These are phyloP conservation scores for Drosophila mulleri DNA, from an alignment of 2,888 invertebrate genomes.

Conservation along the genomic window DNA sequence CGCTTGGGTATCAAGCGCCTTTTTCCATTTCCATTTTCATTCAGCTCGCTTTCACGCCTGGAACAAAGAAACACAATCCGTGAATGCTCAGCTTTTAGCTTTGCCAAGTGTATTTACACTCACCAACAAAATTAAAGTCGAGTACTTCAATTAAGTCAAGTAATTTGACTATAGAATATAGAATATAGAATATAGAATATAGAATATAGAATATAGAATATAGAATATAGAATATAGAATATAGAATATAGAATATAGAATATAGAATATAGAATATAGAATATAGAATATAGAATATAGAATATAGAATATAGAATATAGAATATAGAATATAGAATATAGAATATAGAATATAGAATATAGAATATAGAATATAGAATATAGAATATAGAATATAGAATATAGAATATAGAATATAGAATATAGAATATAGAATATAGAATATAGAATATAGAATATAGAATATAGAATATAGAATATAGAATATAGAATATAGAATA, in stretches of 20 bases:
- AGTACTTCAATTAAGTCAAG: constrained; percentile 1
- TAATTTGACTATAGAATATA: background rate
- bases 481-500: constrained; percentile 1
- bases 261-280: background rate
- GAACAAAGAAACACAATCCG: constrained; percentile 65
- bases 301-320: background rate
- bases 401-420: constrained; percentile 1
- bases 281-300: background rate
- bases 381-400: constrained; percentile 3
- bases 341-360: background rate
- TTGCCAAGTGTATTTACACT: constrained; percentile 36
- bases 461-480: constrained; percentile 3
- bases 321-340: background rate
- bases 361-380: constrained; percentile 1
- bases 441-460: constrained; percentile 3
- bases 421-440: constrained; percentile 3
- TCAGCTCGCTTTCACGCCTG: constrained; percentile 64
- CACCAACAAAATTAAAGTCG: constrained; percentile 10
- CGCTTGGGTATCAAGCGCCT: constrained; percentile 43
- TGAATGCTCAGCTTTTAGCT: constrained; percentile 74
- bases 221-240: constrained; percentile 2
- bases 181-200: background rate
- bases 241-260: background rate
- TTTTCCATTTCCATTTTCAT: constrained; percentile 54
- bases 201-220: background rate